Base-by-base conservation (phyloP, 2,888 invertebrate genomes). In the Tetragnatha montana region DNA sequence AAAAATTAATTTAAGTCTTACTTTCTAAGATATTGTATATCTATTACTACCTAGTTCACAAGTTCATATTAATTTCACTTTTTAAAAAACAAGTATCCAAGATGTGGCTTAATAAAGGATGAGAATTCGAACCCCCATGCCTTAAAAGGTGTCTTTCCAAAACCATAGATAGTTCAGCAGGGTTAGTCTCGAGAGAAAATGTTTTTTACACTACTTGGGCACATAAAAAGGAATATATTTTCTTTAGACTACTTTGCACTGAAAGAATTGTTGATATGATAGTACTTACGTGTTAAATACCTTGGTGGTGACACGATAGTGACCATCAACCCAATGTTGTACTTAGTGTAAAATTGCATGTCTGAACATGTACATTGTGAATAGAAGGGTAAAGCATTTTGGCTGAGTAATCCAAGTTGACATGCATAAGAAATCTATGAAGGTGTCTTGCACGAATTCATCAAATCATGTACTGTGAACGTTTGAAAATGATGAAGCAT, bases 221-320 rank as follows among this genome's bases (percentile, higher is more conserved):
- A 89, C 89, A 89, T 85, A 71, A 81, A 35, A 85, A 89, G 84
- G 84, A 87, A 89, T 89, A 89, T 89, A 89, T 89, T 89, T 89
- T 89, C 89, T 85, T 89, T 89, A 89, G 89, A 89, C 89, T 89
- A 89, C 89, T 89, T 89, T 89, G 89, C 89, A 89, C 89, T 81
- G 85, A 73, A 21, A 85, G 88, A 83, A 79, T 69, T 70, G 70
- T 75, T 75, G 83, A 85, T 85, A 81, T 70, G 79, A 60, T 88
- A 89, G 89, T 89, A 89, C 89, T 89, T 89, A 85, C 80, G 74
- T 89, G 89, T 89, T 74, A 69, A 84, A 83, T 84, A 70, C 78
- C 68, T 68, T 19, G 74, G 70, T 89, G 89, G 84, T 60, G 69
- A 68, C 73, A 78, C 76, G 81, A 69, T 83, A 70, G 22, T 69